These are phyloP conservation scores for Trachymyrmex cornetzi DNA, from an alignment of 1,140 invertebrate species.

Conservation along the genomic window DNA sequence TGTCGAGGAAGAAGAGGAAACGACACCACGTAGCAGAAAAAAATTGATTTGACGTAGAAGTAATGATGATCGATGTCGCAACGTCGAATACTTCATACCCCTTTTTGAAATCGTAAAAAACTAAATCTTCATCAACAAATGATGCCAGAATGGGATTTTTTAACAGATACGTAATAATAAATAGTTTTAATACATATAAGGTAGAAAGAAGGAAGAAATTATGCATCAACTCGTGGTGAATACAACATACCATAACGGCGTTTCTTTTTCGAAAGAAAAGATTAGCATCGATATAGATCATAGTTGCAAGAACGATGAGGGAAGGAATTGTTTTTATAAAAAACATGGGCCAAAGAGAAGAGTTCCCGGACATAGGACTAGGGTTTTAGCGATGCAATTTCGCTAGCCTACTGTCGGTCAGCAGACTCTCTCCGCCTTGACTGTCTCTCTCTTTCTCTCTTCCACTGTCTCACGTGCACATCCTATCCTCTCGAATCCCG, in stretches of 20 bases:
- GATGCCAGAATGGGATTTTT: slow-evolving; percentile 30
- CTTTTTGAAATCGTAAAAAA: neutral
- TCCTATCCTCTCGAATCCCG: slow-evolving; percentile 62
- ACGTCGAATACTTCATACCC: neutral
- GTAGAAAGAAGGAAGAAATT: neutral
- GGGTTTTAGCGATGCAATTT: slow-evolving; percentile 75
- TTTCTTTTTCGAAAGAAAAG: slow-evolving; percentile 16
- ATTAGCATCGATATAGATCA: slow-evolving; percentile 40
- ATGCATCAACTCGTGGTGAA: neutral
- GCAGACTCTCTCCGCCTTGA: slow-evolving; percentile 35
- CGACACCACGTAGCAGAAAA: slow-evolving; percentile 3
- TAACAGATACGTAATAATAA: neutral
- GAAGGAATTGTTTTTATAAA: slow-evolving; percentile 13
- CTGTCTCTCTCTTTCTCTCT: neutral
- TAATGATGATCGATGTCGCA: neutral
- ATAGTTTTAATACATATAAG: neutral
- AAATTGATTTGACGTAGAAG: neutral
- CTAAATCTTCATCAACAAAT: neutral
- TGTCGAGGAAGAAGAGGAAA: slow-evolving; percentile 6
- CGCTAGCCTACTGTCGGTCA: slow-evolving; percentile 70
- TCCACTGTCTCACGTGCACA: slow-evolving; percentile 54
- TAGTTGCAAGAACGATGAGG: slow-evolving; percentile 3
- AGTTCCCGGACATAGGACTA: slow-evolving; percentile 59
- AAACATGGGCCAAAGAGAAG: slow-evolving; percentile 17
- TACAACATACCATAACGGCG: too few relatives aligned